Conservation (phyloP, 2,113 vertebrate species). For the Rhynchopsitta pachyrhyncha region DNA sequence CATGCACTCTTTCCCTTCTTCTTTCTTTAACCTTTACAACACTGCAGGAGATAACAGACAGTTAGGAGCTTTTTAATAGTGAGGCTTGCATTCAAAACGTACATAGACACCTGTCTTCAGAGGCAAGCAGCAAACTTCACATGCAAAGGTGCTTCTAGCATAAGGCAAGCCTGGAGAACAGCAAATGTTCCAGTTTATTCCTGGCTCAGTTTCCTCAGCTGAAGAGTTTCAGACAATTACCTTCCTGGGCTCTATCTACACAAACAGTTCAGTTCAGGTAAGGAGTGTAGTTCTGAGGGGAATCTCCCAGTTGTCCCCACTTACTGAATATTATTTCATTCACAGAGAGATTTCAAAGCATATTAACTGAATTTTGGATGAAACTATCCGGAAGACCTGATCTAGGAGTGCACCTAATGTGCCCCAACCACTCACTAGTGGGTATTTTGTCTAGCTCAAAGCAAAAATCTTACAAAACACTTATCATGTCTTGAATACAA, state of each 20-base stretch:
- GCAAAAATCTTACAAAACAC: not conserved
- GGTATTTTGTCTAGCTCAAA: not conserved
- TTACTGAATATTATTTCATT: not conserved
- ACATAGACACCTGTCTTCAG: not conserved
- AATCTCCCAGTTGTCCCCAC: not conserved
- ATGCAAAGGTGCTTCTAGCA: not conserved
- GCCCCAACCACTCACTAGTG: not conserved
- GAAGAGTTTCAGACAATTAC: not conserved
- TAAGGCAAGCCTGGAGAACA: not conserved
- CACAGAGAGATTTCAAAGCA: not conserved
- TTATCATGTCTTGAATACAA: not conserved
- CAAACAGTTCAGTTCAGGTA: not conserved
- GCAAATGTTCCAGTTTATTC: not conserved
- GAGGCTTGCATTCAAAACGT: not conserved
- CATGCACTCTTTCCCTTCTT: not conserved
- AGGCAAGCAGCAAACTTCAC: not conserved
- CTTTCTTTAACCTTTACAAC: not conserved
- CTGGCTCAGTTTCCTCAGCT: not conserved
- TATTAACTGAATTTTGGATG: not conserved
- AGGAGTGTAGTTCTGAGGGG: not conserved
- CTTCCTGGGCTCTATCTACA: not conserved
- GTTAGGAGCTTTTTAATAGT: not conserved
- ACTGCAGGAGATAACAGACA: not conserved
- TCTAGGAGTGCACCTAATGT: not conserved
- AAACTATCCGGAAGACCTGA: not conserved